Base-by-base conservation (phyloP, 2,888 invertebrate species). In the Napeogenes inachia region DNA sequence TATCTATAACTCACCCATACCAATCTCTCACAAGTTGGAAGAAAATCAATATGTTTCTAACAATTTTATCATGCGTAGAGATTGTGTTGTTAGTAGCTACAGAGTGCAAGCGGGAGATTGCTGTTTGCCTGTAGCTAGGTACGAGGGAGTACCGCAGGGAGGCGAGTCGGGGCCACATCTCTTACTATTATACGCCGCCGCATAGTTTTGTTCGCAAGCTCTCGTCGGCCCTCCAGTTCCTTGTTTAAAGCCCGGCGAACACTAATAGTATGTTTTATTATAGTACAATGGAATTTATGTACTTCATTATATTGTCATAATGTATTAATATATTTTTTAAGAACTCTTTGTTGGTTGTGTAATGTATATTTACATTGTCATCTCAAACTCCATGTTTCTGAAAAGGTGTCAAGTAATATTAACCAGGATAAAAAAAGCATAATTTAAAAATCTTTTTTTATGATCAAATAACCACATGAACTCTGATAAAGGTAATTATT, bases 181-280 rank as follows among this genome's bases (percentile, higher is more conserved):
- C 81, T 81, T 80, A 77, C 80, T 79, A 71, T 81, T 79, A 77
- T 77, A 73, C 75, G 73, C 81, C 81, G 78, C 85, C 85, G 77
- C 85, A 84, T 82, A 86, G 85, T 85, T 85, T 84, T 85, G 86
- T 85, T 85, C 86, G 78, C 84, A 79, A 81, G 77, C 85, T 81
- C 82, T 81, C 81, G 76, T 77, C 82, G 79, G 79, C 77, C 78
- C 81, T 74, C 77, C 72, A 81, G 81, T 81, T 75, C 70, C 70
- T 66, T 73, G 73, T 76, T 86, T 84, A 87, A 86, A 86, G 84
- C 80, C 62, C 74, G 80, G 79, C 68, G 69, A 73, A 71, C 74
- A 70, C 79, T 85, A 85, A 85, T 86, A 84, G 83, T 81, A 81
- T 75, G 70, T 78, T 81, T 80, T 84, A 74, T 72, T 81, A 74